Evolutionary conservation across 2,888 invertebrate species (phyloP).

Genomic region (Aromia moschata): DNA sequence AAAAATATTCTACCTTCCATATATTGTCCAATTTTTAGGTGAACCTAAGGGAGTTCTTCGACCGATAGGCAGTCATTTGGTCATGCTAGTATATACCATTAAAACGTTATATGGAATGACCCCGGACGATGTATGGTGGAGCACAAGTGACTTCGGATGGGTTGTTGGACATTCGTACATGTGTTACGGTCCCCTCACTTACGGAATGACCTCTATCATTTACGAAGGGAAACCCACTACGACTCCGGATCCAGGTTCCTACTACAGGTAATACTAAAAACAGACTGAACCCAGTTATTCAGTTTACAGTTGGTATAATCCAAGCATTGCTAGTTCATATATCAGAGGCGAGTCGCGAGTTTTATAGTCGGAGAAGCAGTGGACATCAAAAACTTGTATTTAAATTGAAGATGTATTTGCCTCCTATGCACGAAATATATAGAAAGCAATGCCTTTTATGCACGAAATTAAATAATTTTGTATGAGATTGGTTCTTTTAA

Average conservation of each 20-base stretch:
- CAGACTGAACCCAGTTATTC: too few relatives aligned
- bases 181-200: conserved; percentile 87
- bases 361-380: too few relatives aligned
- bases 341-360: too few relatives aligned
- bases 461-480: too few relatives aligned
- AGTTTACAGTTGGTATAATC: too few relatives aligned
- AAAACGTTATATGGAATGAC: conserved; percentile 81
- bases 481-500: too few relatives aligned
- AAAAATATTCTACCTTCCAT: too few relatives aligned
- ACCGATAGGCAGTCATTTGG: conserved; percentile 89
- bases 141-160: conserved; percentile 90
- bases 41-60: conserved; percentile 84
- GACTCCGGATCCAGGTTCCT: conserved; percentile 92
- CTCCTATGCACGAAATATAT: too few relatives aligned
- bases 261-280: conserved; percentile 86
- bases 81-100: conserved; percentile 86
- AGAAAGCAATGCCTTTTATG: too few relatives aligned
- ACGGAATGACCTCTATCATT: conserved; percentile 83
- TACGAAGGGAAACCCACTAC: conserved; percentile 95
- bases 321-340: too few relatives aligned
- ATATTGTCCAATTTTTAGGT: conserved; percentile 62
- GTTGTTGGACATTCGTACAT: conserved; percentile 96
- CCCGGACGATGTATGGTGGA: conserved; percentile 88
- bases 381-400: too few relatives aligned
- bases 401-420: too few relatives aligned